Base-by-base conservation (phyloP, 2,888 invertebrate genomes). In the Drosophila longiperda region DNA sequence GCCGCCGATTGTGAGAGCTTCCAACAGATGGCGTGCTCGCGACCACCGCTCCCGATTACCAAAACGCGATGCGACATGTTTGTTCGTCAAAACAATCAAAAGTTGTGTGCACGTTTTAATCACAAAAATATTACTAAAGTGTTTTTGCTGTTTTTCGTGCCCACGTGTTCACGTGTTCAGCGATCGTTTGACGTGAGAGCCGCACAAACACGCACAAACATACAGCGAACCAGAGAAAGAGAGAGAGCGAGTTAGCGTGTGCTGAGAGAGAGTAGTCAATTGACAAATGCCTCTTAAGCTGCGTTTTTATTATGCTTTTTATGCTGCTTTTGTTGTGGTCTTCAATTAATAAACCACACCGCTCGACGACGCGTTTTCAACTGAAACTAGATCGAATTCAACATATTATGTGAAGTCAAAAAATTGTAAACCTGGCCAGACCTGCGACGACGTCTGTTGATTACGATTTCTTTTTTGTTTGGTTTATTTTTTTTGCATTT, bases 21-120 rank as follows among this genome's bases (percentile, higher is more conserved):
- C 98, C 98, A 99, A 85, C 97, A 96, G 87, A 99, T 94, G 6
- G 98, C 98, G 94, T 99, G 99, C 93, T 99, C 99, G 81, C 99
- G 95, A 4, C 98, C 99, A 45, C 99, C 99, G 92, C 96, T 95
- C 20, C 99, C 99, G 87, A 99, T 95, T 61, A 99, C 95, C 80
- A 98, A 93, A 75, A 98, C 95, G 88, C 95, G 94, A 61, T 94
- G 94, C 57, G 80, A 83, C 87, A 87, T 87, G 66, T 71, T 79
- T n/a, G 45, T 61, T 11, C n/a, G 17, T 29, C n/a, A 50, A 62
- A 59, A 49, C 53, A 66, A 60, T 61, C 58, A 58, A 67, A 61
- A 58, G n/a, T n/a, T 42, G n/a, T 53, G 11, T 8, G 17, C 82
- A 85, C 75, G 75, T 73, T 82, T 84, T 40, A 49, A 17, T 38